Base-by-base conservation (phyloP, 2,888 invertebrate genomes). In the Philaethria dido region DNA sequence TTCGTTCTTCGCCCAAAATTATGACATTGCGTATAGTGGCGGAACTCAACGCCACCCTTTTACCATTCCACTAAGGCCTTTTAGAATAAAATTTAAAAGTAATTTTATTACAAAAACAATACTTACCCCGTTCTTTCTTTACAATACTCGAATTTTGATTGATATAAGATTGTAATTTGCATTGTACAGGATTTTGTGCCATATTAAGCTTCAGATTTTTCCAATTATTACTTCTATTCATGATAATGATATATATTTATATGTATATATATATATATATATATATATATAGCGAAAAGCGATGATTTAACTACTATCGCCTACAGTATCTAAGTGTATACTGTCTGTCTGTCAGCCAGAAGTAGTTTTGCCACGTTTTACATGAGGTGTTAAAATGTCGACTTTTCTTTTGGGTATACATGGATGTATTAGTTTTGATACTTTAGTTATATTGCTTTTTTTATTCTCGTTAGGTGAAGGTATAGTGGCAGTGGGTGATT, bases 221-320 rank as follows among this genome's bases (percentile, higher is more conserved):
- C 89, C 89, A 89, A 79, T 83, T 52, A 52, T 29, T 88, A 81
- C 83, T 55, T 75, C 80, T 87, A 78, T 79, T 87, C 86, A 88
- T 89, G 73, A 75, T 79, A 67, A 50, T 70, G 70, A 66, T 50
- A 55, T 55, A 20, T 68, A 65, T 67, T 60, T 50, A n/a, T 39
- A 61, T 57, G 14, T 39, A 57, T 61, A 64, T n/a, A n/a, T n/a
- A n/a, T n/a, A n/a, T n/a, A n/a, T n/a, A n/a, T n/a, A n/a, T n/a
- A 52, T 42, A 42, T 16, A 52, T 25, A 61, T 52, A 48, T 62
- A 54, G 63, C 47, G 55, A 69, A 42, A 71, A 63, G 66, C 66
- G 50, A 61, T 69, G 60, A 64, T 13, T 55, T 66, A 70, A 71
- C 71, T 71, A 66, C 65, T 70, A 61, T 69, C 70, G 47, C 25